Evolutionary conservation across 2,888 invertebrate genomes (phyloP).

Genomic region (Pristionchus maxplancki): DNA sequence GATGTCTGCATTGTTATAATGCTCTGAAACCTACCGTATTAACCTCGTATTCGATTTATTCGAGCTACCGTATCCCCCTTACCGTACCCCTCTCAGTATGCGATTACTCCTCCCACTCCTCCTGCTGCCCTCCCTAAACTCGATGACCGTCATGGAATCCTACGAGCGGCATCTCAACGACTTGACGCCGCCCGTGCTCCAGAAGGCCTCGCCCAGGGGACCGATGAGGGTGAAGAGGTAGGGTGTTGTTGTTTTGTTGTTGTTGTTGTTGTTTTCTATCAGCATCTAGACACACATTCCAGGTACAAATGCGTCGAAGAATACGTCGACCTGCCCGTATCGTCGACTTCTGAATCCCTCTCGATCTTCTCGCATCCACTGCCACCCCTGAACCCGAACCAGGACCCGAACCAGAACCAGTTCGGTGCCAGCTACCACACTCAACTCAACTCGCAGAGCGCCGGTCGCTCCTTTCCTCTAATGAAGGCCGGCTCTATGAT

Average conservation of each 20-base stretch:
- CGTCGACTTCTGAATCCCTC: constrained; percentile 41
- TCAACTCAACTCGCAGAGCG: not conserved
- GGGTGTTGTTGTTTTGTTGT: not conserved
- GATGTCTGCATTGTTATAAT: too few relatives aligned
- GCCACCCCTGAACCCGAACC: not conserved
- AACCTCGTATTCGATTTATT: too few relatives aligned
- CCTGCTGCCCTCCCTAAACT: not conserved
- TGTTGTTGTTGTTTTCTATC: too few relatives aligned
- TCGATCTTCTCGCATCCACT: not conserved
- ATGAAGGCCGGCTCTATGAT: too few relatives aligned
- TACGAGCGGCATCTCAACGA: constrained; percentile 50
- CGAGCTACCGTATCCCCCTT: not conserved
- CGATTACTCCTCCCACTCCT: not conserved
- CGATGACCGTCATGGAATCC: not conserved
- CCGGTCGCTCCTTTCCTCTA: too few relatives aligned
- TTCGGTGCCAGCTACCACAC: not conserved
- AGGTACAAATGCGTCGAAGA: constrained; percentile 51
- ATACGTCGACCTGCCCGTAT: constrained; percentile 44
- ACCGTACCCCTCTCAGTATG: not conserved
- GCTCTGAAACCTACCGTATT: too few relatives aligned
- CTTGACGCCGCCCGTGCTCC: not conserved
- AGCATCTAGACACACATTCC: too few relatives aligned
- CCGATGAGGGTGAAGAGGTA: constrained; percentile 49
- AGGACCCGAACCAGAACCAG: not conserved
- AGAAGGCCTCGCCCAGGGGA: not conserved